Conservation (phyloP, 2,888 invertebrate species). For the Macrosiphum euphorbiae region DNA sequence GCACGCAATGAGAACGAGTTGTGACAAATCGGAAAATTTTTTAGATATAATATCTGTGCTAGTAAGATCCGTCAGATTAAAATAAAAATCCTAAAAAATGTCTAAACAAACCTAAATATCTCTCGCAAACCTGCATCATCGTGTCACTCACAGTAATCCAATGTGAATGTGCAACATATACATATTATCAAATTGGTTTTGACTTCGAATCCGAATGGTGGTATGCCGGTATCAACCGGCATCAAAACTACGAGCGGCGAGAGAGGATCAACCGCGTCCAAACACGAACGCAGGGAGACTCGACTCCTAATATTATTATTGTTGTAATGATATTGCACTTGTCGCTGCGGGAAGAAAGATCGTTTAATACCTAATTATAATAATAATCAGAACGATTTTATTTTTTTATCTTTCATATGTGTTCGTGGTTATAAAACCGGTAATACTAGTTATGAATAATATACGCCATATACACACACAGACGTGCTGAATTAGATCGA, state of each 20-base stretch:
- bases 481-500: not conserved
- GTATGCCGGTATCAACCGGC: not conserved
- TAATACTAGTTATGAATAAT: not conserved
- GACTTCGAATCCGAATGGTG: not conserved
- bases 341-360: not conserved
- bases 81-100: not conserved
- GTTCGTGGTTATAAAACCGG: not conserved
- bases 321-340: not conserved
- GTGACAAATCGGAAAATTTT: not conserved
- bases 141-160: not conserved
- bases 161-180: accelerated
- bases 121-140: not conserved
- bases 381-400: not conserved
- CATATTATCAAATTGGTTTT: not conserved
- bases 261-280: not conserved
- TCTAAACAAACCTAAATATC: not conserved
- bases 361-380: not conserved
- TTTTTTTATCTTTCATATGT: not conserved
- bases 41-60: not conserved
- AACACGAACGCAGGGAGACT: not conserved
- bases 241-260: not conserved
- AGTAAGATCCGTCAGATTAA: not conserved
- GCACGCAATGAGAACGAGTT: not conserved
- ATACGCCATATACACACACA: not conserved
- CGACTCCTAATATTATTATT: not conserved